A percentile compares a stretch with the other conserved stretches of the same genome.
These are phyloP conservation scores for Petrolisthes manimaculis DNA, from an alignment of 2,888 invertebrate species.

Conservation along the genomic window DNA sequence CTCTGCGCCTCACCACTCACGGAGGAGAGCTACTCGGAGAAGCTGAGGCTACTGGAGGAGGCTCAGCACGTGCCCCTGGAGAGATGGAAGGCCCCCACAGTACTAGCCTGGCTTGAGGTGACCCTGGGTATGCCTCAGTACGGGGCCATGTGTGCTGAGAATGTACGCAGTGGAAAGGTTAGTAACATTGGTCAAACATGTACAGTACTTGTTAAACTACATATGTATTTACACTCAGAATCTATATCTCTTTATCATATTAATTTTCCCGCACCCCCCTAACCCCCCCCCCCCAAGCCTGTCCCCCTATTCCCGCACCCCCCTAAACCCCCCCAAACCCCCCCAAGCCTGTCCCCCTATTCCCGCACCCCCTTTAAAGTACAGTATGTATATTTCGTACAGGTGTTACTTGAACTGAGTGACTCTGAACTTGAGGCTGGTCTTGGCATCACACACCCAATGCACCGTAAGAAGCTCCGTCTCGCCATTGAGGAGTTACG, in stretches of 20 bases:
- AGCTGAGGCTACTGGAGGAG: conserved; percentile 82
- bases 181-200: too few species aligned
- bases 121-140: conserved; percentile 95
- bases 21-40: conserved; percentile 82
- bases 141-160: conserved; percentile 89
- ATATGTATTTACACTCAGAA: too few species aligned
- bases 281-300: too few species aligned
- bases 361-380: too few species aligned
- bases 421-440: conserved; percentile 92
- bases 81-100: conserved; percentile 92
- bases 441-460: conserved; percentile 89
- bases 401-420: conserved; percentile 91
- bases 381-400: background rate
- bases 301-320: too few species aligned
- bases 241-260: too few species aligned
- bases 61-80: conserved; percentile 84
- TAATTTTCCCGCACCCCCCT: too few species aligned
- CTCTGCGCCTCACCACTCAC: conserved; percentile 71
- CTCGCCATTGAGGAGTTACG: conserved; percentile 93
- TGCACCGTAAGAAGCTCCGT: conserved; percentile 92
- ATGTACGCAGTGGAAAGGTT: conserved; percentile 95
- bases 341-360: too few species aligned
- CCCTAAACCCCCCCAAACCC: too few species aligned
- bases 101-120: conserved; percentile 93
- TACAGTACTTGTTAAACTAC: too few species aligned